Base-by-base conservation (phyloP, 2,797 vertebrate species). In the Thalassophryne amazonica region DNA sequence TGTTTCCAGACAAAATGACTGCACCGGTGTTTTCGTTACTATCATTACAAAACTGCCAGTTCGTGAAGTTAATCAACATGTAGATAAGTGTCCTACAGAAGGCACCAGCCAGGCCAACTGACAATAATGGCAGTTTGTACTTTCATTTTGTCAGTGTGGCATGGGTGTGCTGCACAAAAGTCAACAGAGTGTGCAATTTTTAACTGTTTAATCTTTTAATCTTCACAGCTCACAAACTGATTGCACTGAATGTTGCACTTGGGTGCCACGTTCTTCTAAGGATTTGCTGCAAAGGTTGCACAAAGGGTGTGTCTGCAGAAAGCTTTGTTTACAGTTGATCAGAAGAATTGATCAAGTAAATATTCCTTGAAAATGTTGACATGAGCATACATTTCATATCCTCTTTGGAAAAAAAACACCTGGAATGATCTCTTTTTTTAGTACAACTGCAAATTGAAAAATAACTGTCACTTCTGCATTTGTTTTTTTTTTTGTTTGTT, bases 161-260 rank as follows among this genome's bases (percentile, higher is more conserved):
- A 14, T 40, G 46, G 32, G 43, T 7, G 46, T 32, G 21, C 20
- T 29, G n/a, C 37, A 42, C 52, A 33, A 41, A 37, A 50, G 38
- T 38, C 63, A 65, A 50, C 47, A 56, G 12, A 10, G 16, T 1
- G 1, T 24, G 50, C 16, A 1, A 4, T 3, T 17, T 16, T 35
- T 31, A 19, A 4, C 32, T 37, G 30, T 60, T 41, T 29, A 34
- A 52, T 49, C 33, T 31, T 22, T 24, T 55, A 15, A 16, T 47
- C 19, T 53, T 46, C 51, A 42, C 31, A 31, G 32, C 52, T 42
- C n/a, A 9, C 1, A 16, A 16, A 53, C 11, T 12, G 4, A 9
- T 16, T 48, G 29, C 3, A 1, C 0, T 12, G 5, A 19, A 8
- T 49, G 42, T 29, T 43, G 28, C 16, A 8, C 28, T 51, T 46